These are phyloP conservation scores for Eupithecia vulgata DNA, from an alignment of 2,888 invertebrate species.

Conservation along the genomic window DNA sequence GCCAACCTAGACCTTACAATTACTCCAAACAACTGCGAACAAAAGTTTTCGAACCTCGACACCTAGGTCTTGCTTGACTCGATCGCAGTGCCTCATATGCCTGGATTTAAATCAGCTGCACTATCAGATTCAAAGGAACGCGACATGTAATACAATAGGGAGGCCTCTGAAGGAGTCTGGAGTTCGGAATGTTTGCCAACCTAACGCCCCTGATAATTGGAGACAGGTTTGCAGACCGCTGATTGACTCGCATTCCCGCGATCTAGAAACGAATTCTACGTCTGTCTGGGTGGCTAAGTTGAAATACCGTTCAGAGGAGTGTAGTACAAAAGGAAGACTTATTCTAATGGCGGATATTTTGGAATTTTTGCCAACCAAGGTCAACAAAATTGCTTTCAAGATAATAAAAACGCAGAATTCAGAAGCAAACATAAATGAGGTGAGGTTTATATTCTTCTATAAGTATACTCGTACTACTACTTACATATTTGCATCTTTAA, in stretches of 20 bases:
- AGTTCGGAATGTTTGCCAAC: neutral
- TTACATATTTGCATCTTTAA: conserved; percentile 5
- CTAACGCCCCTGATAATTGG: neutral
- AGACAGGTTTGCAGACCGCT: neutral
- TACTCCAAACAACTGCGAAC: neutral
- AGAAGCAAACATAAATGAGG: neutral
- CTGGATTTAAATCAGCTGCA: neutral
- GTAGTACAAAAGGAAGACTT: neutral
- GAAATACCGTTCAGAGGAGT: neutral
- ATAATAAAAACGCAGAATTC: neutral
- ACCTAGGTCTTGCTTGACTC: neutral
- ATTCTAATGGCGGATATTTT: neutral
- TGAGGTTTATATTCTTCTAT: neutral
- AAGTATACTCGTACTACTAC: no score
- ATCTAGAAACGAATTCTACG: neutral
- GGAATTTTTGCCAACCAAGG: neutral
- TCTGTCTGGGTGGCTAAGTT: neutral
- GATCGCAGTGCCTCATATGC: neutral
- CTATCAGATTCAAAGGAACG: neutral
- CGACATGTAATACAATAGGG: neutral
- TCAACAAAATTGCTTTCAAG: neutral
- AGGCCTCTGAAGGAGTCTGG: neutral
- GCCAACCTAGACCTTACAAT: neutral
- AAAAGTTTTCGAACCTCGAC: no score
- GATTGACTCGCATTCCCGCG: conserved; percentile 1